Evolutionary conservation across 2,888 invertebrate species (phyloP).

Genomic region (Parasteatoda lunata): DNA sequence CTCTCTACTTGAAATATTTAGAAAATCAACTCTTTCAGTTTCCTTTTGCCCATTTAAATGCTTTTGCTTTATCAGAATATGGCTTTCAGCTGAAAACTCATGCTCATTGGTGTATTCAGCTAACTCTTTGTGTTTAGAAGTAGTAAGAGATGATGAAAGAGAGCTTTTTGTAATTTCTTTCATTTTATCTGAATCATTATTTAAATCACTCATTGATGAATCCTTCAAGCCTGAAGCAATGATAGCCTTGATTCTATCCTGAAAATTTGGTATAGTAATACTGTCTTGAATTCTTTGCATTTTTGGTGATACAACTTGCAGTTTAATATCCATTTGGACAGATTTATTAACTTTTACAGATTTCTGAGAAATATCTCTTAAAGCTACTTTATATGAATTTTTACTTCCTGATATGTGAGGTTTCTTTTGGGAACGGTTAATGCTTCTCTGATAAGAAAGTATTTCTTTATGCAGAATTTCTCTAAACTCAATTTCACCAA

Average conservation of each 20-base stretch:
- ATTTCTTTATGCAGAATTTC: conserved; percentile 52
- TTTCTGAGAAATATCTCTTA: conserved; percentile 78
- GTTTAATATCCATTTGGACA: conserved; percentile 28
- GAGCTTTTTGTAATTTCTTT: conserved; percentile 8
- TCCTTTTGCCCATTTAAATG: conserved; percentile 16
- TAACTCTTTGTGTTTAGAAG: conserved; percentile 25
- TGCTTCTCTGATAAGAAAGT: conserved; percentile 10
- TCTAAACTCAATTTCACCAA: conserved; percentile 35
- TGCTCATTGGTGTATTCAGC: conserved; percentile 6
- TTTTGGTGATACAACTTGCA: conserved; percentile 26
- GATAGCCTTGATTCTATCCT: conserved; percentile 89
- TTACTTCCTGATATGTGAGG: conserved; percentile 21
- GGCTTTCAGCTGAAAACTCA: conserved; percentile 20
- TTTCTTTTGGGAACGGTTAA: conserved; percentile 20
- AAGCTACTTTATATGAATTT: conserved; percentile 26
- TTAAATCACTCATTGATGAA: conserved; percentile 14
- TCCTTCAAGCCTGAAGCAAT: conserved; percentile 76
- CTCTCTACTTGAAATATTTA: conserved; percentile 21
- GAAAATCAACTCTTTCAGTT: conserved; percentile 10
- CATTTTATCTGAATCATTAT: conserved; percentile 9
- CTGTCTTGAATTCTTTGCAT: conserved; percentile 62
- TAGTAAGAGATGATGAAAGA: conserved; percentile 8
- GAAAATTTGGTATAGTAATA: conserved; percentile 84
- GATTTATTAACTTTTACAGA: conserved; percentile 78
- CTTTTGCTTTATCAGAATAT: conserved; percentile 1